phyloP scores from a whole-genome alignment of 2,113 vertebrate species.

The Gallinago jamesoni region DNA sequence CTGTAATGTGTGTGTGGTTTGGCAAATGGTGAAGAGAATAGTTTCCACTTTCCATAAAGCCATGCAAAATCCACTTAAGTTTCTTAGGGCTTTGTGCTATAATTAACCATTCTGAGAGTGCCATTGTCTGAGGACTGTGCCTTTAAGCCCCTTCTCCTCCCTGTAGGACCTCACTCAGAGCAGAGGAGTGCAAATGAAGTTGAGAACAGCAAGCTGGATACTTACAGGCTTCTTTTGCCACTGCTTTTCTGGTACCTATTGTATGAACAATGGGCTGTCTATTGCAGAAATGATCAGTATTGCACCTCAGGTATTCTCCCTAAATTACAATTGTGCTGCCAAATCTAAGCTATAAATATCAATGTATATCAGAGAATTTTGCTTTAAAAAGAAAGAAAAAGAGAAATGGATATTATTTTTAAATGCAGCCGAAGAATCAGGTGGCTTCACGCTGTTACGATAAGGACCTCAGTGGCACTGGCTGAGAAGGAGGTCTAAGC shows the following conservation, averaged over 20 bases:
- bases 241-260: background rate
- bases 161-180: conserved; percentile 44
- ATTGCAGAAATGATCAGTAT: conserved; percentile 17
- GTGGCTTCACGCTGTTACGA: conserved; percentile 17
- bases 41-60: conserved; percentile 62
- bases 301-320: conserved; percentile 12
- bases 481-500: conserved; percentile 22
- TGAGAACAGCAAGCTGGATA: conserved; percentile 14
- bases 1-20: conserved; percentile 53
- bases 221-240: background rate
- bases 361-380: background rate
- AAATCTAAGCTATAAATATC: conserved; percentile 34
- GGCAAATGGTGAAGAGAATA: conserved; percentile 60
- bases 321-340: conserved; percentile 11
- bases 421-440: conserved; percentile 37
- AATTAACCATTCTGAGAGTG: conserved; percentile 58
- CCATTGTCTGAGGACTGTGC: conserved; percentile 50
- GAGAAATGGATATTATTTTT: conserved; percentile 46
- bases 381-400: conserved; percentile 14
- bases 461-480: conserved; percentile 34
- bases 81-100: conserved; percentile 61
- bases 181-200: conserved; percentile 11
- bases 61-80: conserved; percentile 67
- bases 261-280: background rate
- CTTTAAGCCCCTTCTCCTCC: conserved; percentile 51